phyloP scores from a whole-genome alignment of 2,888 invertebrate species.

The Caenorhabditis drosophilae region DNA sequence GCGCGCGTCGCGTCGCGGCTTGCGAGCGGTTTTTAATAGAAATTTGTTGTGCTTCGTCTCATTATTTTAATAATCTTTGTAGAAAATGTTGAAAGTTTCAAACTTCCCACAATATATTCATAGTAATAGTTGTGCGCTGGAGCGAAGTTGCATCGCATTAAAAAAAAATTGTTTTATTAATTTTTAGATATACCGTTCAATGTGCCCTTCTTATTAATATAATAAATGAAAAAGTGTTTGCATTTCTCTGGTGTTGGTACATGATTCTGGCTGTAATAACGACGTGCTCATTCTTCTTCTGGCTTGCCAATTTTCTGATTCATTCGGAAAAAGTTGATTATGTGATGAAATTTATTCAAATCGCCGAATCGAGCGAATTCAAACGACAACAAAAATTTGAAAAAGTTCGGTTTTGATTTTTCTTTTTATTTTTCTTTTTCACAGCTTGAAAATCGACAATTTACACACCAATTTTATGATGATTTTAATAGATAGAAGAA shows the following conservation, averaged over 20 bases:
- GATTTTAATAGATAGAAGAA: too few relatives aligned
- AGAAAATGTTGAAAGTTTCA: too few relatives aligned
- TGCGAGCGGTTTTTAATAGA: too few relatives aligned
- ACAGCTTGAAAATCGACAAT: constrained; percentile 6
- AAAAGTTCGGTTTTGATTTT: constrained; percentile 18
- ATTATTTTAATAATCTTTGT: not conserved
- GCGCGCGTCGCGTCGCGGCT: too few relatives aligned
- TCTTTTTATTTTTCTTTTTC: constrained; percentile 1
- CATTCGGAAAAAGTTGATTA: constrained; percentile 64
- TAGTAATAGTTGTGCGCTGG: not conserved
- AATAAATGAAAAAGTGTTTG: constrained; percentile 68
- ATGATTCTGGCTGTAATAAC: constrained; percentile 61
- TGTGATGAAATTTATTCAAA: constrained; percentile 61
- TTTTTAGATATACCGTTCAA: constrained; percentile 64
- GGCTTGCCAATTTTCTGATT: constrained; percentile 61
- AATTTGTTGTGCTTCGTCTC: too few relatives aligned
- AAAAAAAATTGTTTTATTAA: not conserved
- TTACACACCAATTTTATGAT: not conserved
- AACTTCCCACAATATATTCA: too few relatives aligned
- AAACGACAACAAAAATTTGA: constrained; percentile 42
- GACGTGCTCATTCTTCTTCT: constrained; percentile 60
- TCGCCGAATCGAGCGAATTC: constrained; percentile 48
- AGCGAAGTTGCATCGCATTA: not conserved
- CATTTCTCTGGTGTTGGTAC: constrained; percentile 69
- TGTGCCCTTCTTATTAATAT: constrained; percentile 68